Evolutionary conservation across 2,113 vertebrate species (phyloP).

Genomic region (Rostratula benghalensis): DNA sequence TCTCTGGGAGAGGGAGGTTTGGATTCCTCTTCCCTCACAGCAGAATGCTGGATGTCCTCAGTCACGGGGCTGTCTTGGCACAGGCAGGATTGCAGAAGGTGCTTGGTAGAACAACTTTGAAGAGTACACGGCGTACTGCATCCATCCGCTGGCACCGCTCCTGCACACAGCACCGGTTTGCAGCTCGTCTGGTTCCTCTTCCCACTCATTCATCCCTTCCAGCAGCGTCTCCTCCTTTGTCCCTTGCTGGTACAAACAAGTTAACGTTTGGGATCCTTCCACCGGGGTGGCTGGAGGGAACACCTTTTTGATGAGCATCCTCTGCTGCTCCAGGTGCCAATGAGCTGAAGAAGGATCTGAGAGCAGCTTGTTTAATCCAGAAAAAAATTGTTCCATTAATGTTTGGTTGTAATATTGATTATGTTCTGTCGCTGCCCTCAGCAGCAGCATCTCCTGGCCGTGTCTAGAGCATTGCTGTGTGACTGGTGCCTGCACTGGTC

Average conservation of each 20-base stretch:
- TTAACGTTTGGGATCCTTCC: neutral
- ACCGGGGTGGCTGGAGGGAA: neutral
- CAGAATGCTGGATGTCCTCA: conserved; percentile 11
- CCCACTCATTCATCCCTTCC: conserved; percentile 56
- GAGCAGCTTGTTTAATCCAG: neutral
- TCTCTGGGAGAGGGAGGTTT: neutral
- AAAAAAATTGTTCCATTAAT: fast-evolving
- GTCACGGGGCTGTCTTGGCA: conserved; percentile 29
- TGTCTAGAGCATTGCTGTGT: fast-evolving
- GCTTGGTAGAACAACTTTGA: conserved; percentile 6
- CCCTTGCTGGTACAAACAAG: conserved; percentile 2
- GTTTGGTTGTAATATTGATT: neutral
- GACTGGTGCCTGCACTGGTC: neutral
- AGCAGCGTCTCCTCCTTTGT: conserved; percentile 51
- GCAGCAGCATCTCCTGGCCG: neutral
- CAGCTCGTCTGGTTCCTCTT: conserved; percentile 55
- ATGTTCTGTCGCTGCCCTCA: neutral
- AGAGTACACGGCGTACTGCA: conserved; percentile 35
- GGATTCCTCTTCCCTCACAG: neutral
- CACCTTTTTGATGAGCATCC: neutral
- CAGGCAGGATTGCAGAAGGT: neutral
- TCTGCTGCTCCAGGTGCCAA: neutral
- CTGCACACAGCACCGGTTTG: conserved; percentile 24
- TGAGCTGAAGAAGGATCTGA: neutral
- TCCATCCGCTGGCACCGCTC: conserved; percentile 22